A percentile compares a stretch with the other conserved stretches of the same genome.
phyloP scores from a whole-genome alignment of 2,888 invertebrate species.

The Euplagia quadripunctaria region DNA sequence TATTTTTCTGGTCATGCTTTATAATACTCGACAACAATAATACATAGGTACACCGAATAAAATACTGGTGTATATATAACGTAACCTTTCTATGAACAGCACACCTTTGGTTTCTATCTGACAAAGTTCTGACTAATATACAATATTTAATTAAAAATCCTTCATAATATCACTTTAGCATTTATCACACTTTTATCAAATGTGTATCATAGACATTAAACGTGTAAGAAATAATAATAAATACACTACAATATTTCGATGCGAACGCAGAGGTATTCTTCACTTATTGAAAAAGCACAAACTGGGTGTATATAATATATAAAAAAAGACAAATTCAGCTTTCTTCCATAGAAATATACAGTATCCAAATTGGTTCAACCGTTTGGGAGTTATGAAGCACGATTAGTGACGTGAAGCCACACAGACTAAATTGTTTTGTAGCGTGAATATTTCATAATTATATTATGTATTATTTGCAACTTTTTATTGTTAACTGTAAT shows the following conservation, averaged over 20 bases:
- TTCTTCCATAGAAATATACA: neutral
- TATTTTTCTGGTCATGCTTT: too few species aligned
- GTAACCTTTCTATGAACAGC: neutral
- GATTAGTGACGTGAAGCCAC: too few species aligned
- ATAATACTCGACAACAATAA: too few species aligned
- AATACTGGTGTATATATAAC: neutral
- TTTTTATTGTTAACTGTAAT: neutral
- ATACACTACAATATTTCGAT: neutral
- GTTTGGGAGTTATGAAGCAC: neutral
- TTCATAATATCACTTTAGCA: neutral
- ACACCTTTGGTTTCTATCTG: slow-evolving; percentile 4
- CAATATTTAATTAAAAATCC: slow-evolving; percentile 2
- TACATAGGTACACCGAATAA: too few species aligned
- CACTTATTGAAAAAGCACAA: neutral
- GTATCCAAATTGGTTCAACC: neutral
- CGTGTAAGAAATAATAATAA: neutral
- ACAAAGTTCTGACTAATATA: neutral
- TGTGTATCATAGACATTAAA: too few species aligned
- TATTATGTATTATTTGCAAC: neutral
- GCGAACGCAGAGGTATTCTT: neutral
- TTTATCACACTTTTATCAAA: neutral
- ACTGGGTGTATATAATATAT: neutral
- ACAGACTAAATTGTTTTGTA: too few species aligned
- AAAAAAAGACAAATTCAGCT: neutral
- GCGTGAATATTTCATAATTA: neutral